Evolutionary conservation across 2,888 invertebrate genomes (phyloP).

Genomic region (Chrysolina haemoptera): DNA sequence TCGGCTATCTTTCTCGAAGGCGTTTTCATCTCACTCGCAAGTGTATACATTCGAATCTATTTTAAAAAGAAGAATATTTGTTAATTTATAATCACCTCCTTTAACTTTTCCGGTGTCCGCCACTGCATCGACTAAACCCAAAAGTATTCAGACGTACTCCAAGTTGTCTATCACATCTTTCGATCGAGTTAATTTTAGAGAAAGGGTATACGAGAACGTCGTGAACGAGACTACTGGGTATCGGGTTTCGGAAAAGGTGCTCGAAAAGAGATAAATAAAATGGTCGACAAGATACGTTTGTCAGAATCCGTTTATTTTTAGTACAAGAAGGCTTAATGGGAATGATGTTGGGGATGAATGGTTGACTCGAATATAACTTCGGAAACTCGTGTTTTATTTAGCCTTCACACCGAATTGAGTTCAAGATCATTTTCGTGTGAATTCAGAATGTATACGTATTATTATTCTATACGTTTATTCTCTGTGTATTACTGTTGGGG

Average conservation of each 20-base stretch:
- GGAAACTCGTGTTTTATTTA: neutral
- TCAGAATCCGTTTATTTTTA: slow-evolving; percentile 13
- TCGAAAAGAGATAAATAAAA: slow-evolving; percentile 14
- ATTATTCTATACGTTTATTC: too few relatives aligned
- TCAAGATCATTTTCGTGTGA: too few relatives aligned
- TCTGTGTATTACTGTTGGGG: too few relatives aligned
- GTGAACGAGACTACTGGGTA: slow-evolving; percentile 2
- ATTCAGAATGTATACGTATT: too few relatives aligned
- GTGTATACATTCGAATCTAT: too few relatives aligned
- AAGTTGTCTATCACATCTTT: slow-evolving; percentile 24
- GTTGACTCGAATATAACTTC: neutral
- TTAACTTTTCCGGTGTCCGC: neutral
- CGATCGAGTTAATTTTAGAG: slow-evolving; percentile 31
- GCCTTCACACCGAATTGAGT: too few relatives aligned
- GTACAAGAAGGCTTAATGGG: neutral
- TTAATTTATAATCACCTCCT: neutral
- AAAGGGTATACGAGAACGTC: slow-evolving; percentile 18
- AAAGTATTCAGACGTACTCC: slow-evolving; percentile 3
- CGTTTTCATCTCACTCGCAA: too few relatives aligned
- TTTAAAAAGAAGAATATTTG: too few relatives aligned
- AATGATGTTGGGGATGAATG: neutral
- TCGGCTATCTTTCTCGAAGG: too few relatives aligned
- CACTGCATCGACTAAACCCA: slow-evolving; percentile 12
- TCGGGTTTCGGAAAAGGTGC: slow-evolving; percentile 9
- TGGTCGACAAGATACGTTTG: slow-evolving; percentile 19